Evolutionary conservation across 2,113 vertebrate genomes (phyloP).

Genomic region (Pedetes capensis): DNA sequence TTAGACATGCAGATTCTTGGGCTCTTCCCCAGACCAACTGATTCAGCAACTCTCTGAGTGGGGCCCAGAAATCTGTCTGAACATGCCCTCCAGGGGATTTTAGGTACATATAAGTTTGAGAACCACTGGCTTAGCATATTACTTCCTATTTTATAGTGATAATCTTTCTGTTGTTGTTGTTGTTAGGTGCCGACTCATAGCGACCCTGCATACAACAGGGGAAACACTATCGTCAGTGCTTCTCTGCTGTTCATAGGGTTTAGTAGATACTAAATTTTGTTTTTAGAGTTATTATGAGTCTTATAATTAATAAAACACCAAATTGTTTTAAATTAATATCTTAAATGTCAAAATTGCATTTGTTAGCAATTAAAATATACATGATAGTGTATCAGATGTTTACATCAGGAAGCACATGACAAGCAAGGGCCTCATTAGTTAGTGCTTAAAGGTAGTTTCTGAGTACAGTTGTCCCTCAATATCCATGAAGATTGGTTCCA

Average conservation of each 20-base stretch:
- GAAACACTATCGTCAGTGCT: no score
- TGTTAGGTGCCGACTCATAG: no score
- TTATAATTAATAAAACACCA: not conserved
- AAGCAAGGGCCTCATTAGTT: not conserved
- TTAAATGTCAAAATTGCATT: not conserved
- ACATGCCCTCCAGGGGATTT: not conserved
- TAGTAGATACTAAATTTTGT: not conserved
- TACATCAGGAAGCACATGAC: not conserved
- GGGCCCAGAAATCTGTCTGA: not conserved
- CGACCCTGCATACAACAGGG: no score
- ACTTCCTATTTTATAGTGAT: not conserved
- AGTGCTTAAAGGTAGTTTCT: not conserved
- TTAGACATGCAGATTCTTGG: not conserved
- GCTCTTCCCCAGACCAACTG: not conserved
- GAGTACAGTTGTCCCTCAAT: not conserved
- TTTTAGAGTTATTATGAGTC: not conserved
- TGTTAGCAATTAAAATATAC: not conserved
- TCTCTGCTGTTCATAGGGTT: no score
- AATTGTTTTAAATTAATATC: not conserved
- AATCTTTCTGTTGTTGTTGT: no score
- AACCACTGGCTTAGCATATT: not conserved
- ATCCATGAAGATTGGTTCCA: not conserved
- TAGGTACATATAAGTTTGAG: not conserved
- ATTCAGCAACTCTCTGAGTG: not conserved
- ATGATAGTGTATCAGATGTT: not conserved